Evolutionary conservation across 2,888 invertebrate genomes (phyloP), one percentile per base, ranked within the genome.

Genomic region (Drosophila quinaria): DNA sequence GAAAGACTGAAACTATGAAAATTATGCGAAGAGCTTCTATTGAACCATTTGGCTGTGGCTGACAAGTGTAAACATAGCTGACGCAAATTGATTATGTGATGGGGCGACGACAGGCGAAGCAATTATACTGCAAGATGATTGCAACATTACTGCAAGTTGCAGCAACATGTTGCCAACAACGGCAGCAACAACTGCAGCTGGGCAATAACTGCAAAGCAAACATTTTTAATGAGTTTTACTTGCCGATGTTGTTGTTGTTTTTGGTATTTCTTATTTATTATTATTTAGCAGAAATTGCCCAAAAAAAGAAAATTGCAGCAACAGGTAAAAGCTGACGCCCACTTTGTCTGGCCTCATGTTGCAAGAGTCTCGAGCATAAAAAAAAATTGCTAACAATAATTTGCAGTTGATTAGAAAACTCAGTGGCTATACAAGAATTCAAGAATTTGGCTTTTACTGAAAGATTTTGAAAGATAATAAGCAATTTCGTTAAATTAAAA

Each of bases 221-320:
- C 65, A 67, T 78, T 70, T 80, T 81, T 75, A 75, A 75, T 81
- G 75, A 69, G 58, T 72, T 68, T 70, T 70, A 67, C 75, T 74
- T 67, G 63, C 31, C 49, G 41, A 31, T 47, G n/a, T 22, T 31
- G 44, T 9, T 41, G 42, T 64, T 65, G 46, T 41, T 5, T 60
- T n/a, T 59, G 33, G 50, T 39, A 29, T 15, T 46, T 58, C 4
- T 33, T 52, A 13, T 55, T 35, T 44, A 55, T 58, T 37, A 35
- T 42, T 56, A 49, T 60, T 42, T 22, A 42, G 52, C 62, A 54
- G 52, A 58, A 44, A 69, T 47, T 64, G 55, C 60, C 56, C 44
- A 59, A 61, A 49, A 46, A 58, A 47, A 29, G 67, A 64, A 76
- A 67, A 67, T 51, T 55, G 10, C 63, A 17, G 22, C 22, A 49